A percentile compares a stretch with the other conserved stretches of the same genome.
phyloP scores from a whole-genome alignment of 2,113 vertebrate species.

The Eptatretus burgeri region DNA sequence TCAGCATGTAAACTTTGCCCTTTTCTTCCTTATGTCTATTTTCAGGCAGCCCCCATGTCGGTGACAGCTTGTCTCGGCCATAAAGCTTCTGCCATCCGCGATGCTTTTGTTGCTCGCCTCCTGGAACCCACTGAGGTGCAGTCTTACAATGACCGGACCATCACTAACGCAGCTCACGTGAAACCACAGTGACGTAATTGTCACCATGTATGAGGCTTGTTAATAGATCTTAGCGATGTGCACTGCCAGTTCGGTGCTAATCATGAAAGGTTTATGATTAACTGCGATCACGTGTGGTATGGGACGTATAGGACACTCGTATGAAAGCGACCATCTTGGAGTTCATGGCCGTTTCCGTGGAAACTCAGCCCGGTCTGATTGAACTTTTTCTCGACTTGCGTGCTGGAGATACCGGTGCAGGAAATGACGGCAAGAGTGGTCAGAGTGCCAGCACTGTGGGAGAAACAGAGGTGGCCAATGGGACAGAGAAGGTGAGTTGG shows the following conservation, averaged over 20 bases:
- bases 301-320: conserved; percentile 33
- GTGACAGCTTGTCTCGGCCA: conserved; percentile 76
- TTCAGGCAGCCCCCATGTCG: conserved; percentile 87
- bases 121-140: conserved; percentile 41
- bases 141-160: background rate
- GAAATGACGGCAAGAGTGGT: too few species aligned
- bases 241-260: too few species aligned
- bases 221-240: too few species aligned
- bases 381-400: conserved; percentile 83
- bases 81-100: conserved; percentile 61
- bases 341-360: conserved; percentile 75
- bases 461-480: too few species aligned
- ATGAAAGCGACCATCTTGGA: conserved; percentile 95
- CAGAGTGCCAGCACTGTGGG: too few species aligned
- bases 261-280: too few species aligned
- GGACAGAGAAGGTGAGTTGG: too few species aligned
- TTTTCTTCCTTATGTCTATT: background rate
- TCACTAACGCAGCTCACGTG: too few species aligned
- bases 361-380: conserved; percentile 85
- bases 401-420: conserved; percentile 19
- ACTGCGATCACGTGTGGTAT: too few species aligned
- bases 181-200: too few species aligned
- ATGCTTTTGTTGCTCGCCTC: conserved; percentile 65
- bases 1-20: background rate
- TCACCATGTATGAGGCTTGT: too few species aligned